A percentile compares a stretch with the other conserved stretches of the same genome.
Evolutionary conservation across 2,888 invertebrate species (phyloP).

Genomic region (Melinaea marsaeus): DNA sequence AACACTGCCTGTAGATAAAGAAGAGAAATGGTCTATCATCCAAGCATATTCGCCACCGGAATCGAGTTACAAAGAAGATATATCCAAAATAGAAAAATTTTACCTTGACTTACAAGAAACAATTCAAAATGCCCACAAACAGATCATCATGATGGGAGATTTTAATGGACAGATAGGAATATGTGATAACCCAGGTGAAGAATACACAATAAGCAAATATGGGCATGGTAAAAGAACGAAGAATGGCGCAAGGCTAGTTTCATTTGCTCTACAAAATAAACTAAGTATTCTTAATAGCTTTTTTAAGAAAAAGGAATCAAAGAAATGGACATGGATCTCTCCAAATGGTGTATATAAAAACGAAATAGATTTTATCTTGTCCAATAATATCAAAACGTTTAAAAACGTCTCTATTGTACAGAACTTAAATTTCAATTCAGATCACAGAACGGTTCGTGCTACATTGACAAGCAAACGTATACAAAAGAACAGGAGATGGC

Average conservation of each 20-base stretch:
- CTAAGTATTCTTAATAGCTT: too few species aligned
- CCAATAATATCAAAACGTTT: slow-evolving; percentile 17
- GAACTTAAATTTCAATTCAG: slow-evolving; percentile 23
- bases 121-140: slow-evolving; percentile 8
- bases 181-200: too few species aligned
- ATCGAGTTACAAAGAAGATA: too few species aligned
- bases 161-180: too few species aligned
- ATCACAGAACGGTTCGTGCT: too few species aligned
- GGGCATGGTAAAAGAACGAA: slow-evolving; percentile 23
- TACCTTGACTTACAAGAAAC: too few species aligned
- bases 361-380: slow-evolving; percentile 24
- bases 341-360: slow-evolving; percentile 14
- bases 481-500: too few species aligned
- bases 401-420: slow-evolving; percentile 8
- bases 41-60: too few species aligned
- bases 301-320: slow-evolving; percentile 20
- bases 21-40: too few species aligned
- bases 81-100: too few species aligned
- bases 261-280: slow-evolving; percentile 21
- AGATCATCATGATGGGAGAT: slow-evolving; percentile 18
- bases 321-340: slow-evolving; percentile 28
- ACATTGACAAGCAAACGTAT: too few species aligned
- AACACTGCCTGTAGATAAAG: too few species aligned
- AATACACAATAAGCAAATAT: slow-evolving; percentile 18
- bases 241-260: slow-evolving; percentile 17